Base-by-base conservation (phyloP, 2,797 vertebrate species). In the Poeciliopsis infans region DNA sequence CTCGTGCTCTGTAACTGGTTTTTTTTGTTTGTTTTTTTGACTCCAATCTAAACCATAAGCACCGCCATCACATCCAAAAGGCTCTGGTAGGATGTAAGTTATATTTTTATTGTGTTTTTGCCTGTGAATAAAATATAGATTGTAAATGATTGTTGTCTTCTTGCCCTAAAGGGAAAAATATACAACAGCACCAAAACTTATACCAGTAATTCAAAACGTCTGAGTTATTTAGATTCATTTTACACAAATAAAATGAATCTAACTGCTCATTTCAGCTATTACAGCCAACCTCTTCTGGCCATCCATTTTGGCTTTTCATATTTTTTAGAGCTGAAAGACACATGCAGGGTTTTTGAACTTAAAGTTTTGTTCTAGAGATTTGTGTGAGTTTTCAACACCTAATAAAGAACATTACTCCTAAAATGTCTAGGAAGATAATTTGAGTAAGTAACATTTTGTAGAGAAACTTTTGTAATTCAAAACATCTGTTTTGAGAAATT, bases 81-180 rank as follows among this genome's bases (percentile, higher is more conserved):
- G 28, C 36, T 59, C 70, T 8, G 25, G 57, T 64, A 55, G 79
- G 85, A 87, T 91, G 79, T 88, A 84, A 77, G 53, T 77, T 83
- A 77, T 82, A 81, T 88, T 85, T 88, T 84, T 81, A 79, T 75
- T 59, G 87, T 90, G 79, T 88, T 77, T 90, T 91, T 91, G 86
- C 78, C 74, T 92, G 89, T 93, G 77, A 95, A 94, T 95, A 94
- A 94, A 94, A 84, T 76, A 28, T 41, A 72, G 4, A 71, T 77
- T 72, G 85, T 64, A 81, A 53, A 81, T 41, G 68, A 43, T 16
- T 0, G 0, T 8, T 43, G 55, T 64, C 18, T 76, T 57, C 23
- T 49, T 66, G 20, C 3, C 43, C 31, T 51, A 5, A 28, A 16
- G 15, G 36, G 16, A 13, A 72, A 43, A 20, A 0, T 1, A 7